These are phyloP conservation scores for Electrophaes corylata DNA, from an alignment of 2,888 invertebrate genomes.

Conservation along the genomic window DNA sequence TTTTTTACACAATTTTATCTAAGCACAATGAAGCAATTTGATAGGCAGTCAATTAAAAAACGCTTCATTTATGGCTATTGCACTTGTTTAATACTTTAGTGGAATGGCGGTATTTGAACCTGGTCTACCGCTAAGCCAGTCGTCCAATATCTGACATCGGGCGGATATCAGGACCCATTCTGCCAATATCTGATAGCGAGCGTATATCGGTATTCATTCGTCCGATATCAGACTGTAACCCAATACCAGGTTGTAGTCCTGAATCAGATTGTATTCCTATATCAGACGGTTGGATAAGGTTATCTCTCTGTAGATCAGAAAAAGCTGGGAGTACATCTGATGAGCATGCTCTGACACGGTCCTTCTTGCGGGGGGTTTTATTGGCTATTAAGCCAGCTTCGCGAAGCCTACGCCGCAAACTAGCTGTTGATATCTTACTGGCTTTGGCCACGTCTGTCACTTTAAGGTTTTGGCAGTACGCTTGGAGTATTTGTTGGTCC, in stretches of 20 bases:
- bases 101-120: neutral
- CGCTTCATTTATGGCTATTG: neutral
- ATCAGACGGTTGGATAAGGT: slow-evolving; percentile 4
- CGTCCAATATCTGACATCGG: slow-evolving; percentile 7
- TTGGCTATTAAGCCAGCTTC: slow-evolving; percentile 22
- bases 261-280: slow-evolving; percentile 10
- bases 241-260: slow-evolving; percentile 1
- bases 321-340: slow-evolving; percentile 8
- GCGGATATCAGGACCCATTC: neutral
- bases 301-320: slow-evolving; percentile 2
- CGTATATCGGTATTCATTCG: neutral
- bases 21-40: no score
- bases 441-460: slow-evolving; percentile 25
- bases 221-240: slow-evolving; percentile 11
- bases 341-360: slow-evolving; percentile 14
- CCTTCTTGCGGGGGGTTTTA: slow-evolving; percentile 21
- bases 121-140: neutral
- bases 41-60: no score
- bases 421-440: slow-evolving; percentile 26
- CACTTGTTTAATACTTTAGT: neutral
- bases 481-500: slow-evolving; percentile 26
- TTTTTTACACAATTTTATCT: neutral
- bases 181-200: neutral
- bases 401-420: slow-evolving; percentile 18
- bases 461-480: slow-evolving; percentile 26